Base-by-base conservation (phyloP, 2,888 invertebrate species). In the Ashinkailepas kermadecensis region DNA sequence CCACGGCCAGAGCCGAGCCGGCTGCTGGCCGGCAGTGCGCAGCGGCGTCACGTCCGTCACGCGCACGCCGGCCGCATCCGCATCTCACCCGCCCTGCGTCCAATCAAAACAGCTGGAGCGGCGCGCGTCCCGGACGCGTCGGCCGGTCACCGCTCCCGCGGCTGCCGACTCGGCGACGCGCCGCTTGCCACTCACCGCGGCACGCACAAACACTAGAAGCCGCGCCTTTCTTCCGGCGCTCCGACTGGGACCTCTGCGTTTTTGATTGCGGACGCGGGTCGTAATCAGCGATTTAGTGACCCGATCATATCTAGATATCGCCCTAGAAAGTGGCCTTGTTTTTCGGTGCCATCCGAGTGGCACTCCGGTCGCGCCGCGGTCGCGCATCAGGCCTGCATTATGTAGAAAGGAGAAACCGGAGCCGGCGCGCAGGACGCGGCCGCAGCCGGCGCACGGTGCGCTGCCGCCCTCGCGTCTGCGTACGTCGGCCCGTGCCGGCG, bases 351-450 rank as follows among this genome's bases (percentile, higher is more conserved):
- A 23, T 64, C 23, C 23, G 25, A 39, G 39, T 39, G 39, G 67
- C 23, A 4, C 23, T 7, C 39, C 39, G 15, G 62, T 70, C 39
- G 12, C 39, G 25, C 15, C 70, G 13, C 39, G 4, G 70, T 15
- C 39, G 39, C 70, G 15, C 11, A 23, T 23, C 70, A 39, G 25
- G 25, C 11, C 39, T 39, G 39, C 70, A 70, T 70, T 25, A 70
- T 70, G 15, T 25, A 67, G 70, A 70, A 70, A 70, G 70, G 70
- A 70, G 70, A 70, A 70, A 70, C 70, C 70, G 7, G 12, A 39
- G 6, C 15, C 70, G 70, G 21, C 21, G 39, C 39, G 39, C 39
- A 39, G 39, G 39, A 39, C 39, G 39, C 39, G 39, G 39, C 39
- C 39, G 39, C 2, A 39, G 39, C 1, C 39, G 39, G 1, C 39